Evolutionary conservation across 2,888 invertebrate species (phyloP).

Genomic region (Sphaerophoria taeniata): DNA sequence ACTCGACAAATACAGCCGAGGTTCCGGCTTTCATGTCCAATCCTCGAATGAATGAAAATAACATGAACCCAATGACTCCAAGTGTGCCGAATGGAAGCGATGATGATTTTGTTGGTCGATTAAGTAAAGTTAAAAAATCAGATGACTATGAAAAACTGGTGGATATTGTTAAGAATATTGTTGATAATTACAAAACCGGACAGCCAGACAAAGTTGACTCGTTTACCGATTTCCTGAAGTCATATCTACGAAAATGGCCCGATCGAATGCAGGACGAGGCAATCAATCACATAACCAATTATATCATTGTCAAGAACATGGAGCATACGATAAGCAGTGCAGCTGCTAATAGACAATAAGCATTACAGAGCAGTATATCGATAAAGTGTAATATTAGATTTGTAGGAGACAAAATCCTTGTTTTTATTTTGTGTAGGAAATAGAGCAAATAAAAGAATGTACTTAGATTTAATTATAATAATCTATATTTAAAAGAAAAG

Average conservation of each 20-base stretch:
- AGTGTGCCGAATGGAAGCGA: slow-evolving; percentile 77
- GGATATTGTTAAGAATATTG: slow-evolving; percentile 82
- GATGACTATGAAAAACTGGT: slow-evolving; percentile 82
- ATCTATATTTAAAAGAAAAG: slow-evolving; percentile 41
- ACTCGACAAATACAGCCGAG: slow-evolving; percentile 81
- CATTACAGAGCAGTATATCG: slow-evolving; percentile 41
- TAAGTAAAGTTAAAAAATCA: slow-evolving; percentile 77
- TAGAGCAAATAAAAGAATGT: slow-evolving; percentile 49
- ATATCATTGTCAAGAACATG: slow-evolving; percentile 82
- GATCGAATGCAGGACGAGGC: slow-evolving; percentile 81
- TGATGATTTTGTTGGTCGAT: slow-evolving; percentile 73
- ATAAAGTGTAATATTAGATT: slow-evolving; percentile 39
- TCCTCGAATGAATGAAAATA: slow-evolving; percentile 80
- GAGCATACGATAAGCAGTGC: slow-evolving; percentile 80
- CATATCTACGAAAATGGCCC: slow-evolving; percentile 81
- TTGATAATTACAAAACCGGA: slow-evolving; percentile 80
- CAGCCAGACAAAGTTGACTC: slow-evolving; percentile 81
- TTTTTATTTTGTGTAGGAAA: slow-evolving; percentile 50
- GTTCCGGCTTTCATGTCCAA: slow-evolving; percentile 81
- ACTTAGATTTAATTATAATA: slow-evolving; percentile 59
- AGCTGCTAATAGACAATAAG: slow-evolving; percentile 81
- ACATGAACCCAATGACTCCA: slow-evolving; percentile 81
- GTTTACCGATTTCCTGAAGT: slow-evolving; percentile 81
- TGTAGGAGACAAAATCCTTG: slow-evolving; percentile 15
- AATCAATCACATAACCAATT: slow-evolving; percentile 82